Conservation (phyloP, 1,140 invertebrate genomes). For the Aphaenogaster rudis region DNA sequence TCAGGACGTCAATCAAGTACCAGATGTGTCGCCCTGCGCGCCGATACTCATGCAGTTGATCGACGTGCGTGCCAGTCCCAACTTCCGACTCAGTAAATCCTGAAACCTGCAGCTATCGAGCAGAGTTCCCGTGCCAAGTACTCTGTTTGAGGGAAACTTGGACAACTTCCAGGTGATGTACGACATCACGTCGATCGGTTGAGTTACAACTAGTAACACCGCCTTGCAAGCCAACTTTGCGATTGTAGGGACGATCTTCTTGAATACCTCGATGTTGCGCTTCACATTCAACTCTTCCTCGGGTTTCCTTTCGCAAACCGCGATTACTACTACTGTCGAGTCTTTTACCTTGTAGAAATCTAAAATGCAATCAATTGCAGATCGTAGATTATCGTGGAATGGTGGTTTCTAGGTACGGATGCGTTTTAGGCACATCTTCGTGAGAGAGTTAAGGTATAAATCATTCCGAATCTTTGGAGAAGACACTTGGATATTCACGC, state of each 20-base stretch:
- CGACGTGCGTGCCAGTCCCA: constrained; percentile 88
- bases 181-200: constrained; percentile 89
- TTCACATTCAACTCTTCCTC: constrained; percentile 83
- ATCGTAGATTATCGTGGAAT: constrained; percentile 10
- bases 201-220: constrained; percentile 88
- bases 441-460: constrained; percentile 30
- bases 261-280: constrained; percentile 89
- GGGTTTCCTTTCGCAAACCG: constrained; percentile 70
- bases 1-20: constrained; percentile 76
- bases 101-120: constrained; percentile 89
- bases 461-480: neutral
- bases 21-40: constrained; percentile 89
- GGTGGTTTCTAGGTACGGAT: neutral
- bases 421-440: neutral
- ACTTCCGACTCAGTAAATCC: constrained; percentile 88
- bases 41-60: constrained; percentile 89
- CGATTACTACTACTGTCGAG: constrained; percentile 81
- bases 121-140: constrained; percentile 90
- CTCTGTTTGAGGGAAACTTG: constrained; percentile 88
- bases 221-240: constrained; percentile 88
- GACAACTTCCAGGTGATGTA: constrained; percentile 91
- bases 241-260: constrained; percentile 88
- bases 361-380: constrained; percentile 51
- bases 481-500: constrained; percentile 41
- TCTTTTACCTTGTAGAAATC: constrained; percentile 81